Evolutionary conservation across 92 coral and sea anemone species (phyloP), one percentile per base, ranked within the genome.

Genomic region (Porites cylindrica): DNA sequence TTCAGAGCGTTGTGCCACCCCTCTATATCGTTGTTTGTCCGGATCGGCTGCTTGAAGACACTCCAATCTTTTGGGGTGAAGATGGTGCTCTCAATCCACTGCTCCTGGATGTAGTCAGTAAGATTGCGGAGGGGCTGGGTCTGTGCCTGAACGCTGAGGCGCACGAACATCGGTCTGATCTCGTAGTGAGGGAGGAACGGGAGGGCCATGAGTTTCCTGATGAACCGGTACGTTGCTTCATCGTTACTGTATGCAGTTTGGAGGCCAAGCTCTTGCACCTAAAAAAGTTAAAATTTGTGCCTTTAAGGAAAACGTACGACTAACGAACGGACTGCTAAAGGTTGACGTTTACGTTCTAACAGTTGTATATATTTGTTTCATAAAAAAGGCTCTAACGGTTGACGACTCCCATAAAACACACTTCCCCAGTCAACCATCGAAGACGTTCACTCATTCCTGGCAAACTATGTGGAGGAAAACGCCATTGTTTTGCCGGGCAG

Each of bases 1-100:
- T 84, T 84, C 43, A 84, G 84, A 1, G 77, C 83, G 66, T 77
- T 43, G 64, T 85, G 85, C 78, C 83, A 85, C 10, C 89, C 89
- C 68, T 85, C 71, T 1, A 77, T 65, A n/a, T 85, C 89, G 43
- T 85, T 64, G 77, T 85, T 85, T 0, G 89, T 85, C 19, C 85
- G 4, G 60, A 85, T 66, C 0, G 83, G 58, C 54, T 56, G 64
- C 8, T 19, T 18, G 75, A 65, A 85, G 14, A 77, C 70, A 51
- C 76, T 76, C 89, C 89, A 85, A 13, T 77, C 82, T 32, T 32
- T 38, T 4, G 89, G 89, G 18, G 76, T 29, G 54, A 61, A 65
- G 26, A 56, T 38, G 47, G 71, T 26, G 50, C 16, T 51, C n/a
- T 79, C 67, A 2, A 86, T 51, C 85, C 90, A 79, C 38, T 60